Evolutionary conservation across 1,140 invertebrate genomes (phyloP), one percentile per base, ranked within the genome.

Genomic region (Drosophila willistoni): DNA sequence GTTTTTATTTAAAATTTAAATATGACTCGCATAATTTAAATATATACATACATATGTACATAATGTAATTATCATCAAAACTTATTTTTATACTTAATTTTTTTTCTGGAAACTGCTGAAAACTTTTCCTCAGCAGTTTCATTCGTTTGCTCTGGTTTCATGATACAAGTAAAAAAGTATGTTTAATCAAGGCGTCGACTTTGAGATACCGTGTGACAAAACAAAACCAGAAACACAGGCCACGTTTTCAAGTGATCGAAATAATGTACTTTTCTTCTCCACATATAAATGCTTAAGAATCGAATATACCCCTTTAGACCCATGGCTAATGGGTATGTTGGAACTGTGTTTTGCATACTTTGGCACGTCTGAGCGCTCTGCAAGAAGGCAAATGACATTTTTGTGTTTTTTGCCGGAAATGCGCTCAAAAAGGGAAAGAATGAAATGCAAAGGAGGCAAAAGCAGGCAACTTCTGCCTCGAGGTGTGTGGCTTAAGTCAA

Each of bases 321-420:
- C n/a, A 14, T 19, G 7, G 14, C 9, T 5, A 36, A 9, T 42
- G 42, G 67, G 70, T 60, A 68, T 55, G 29, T 29, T 29, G 14
- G 1, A 64, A 60, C 29, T 60, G 44, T 62, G 44, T 56, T 67
- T 64, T 70, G 73, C 66, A 60, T 44, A 77, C 73, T 77, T 77
- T 77, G 73, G 73, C 73, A 77, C 73, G 73, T 77, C 56, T 55
- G 44, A 10, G 44, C 17, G 36, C 73, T 57, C 17, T 75, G 64
- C 44, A 54, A 54, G 36, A 57, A 42, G 73, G 25, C 25, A 77
- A 77, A 77, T 77, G 73, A 64, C 73, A 64, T 77, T 77, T 77
- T 66, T 70, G 17, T 76, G 73, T 70, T 70, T 3, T 55, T 29
- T 59, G 42, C 73, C 73, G 73, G 73, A 77, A 77, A 77, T 77